Percentiles rank a stretch among this genome's conserved stretches.
Conservation (phyloP, 2,888 invertebrate species). For the Eilema sororculum region DNA sequence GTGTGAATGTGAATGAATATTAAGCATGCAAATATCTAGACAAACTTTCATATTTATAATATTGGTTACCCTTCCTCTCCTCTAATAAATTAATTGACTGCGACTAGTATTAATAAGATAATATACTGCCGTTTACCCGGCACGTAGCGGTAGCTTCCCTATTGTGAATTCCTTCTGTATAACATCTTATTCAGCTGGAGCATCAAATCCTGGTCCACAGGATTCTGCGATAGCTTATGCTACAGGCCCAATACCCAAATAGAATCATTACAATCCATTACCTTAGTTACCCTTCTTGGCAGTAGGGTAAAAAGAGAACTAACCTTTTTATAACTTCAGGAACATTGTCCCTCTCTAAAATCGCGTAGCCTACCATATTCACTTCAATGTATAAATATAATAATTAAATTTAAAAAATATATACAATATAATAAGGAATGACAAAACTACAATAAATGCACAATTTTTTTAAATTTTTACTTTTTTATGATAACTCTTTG, state of each 20-base stretch:
- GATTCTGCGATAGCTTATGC: neutral
- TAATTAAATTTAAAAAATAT: slow-evolving; percentile 17
- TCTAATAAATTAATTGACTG: too few relatives aligned
- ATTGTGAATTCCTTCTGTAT: neutral
- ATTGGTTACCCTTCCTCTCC: too few relatives aligned
- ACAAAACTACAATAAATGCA: slow-evolving; percentile 7
- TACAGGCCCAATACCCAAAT: too few relatives aligned
- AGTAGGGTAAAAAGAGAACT: slow-evolving; percentile 29
- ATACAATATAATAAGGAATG: slow-evolving; percentile 12
- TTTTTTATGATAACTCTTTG: neutral
- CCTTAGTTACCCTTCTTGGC: neutral
- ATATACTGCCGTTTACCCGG: too few relatives aligned
- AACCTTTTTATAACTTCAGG: slow-evolving; percentile 64
- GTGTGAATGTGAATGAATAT: too few relatives aligned
- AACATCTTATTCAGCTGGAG: neutral
- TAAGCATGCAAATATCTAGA: neutral
- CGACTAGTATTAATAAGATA: too few relatives aligned
- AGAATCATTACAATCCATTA: too few relatives aligned
- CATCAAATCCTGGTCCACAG: neutral
- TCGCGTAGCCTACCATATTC: slow-evolving; percentile 60
- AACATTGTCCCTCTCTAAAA: slow-evolving; percentile 63
- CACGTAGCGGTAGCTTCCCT: too few relatives aligned
- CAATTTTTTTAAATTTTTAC: neutral
- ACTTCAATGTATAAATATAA: slow-evolving; percentile 35
- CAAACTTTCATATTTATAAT: neutral